These are phyloP conservation scores for Tachina lurida DNA, from an alignment of 2,888 invertebrate species.

Conservation along the genomic window DNA sequence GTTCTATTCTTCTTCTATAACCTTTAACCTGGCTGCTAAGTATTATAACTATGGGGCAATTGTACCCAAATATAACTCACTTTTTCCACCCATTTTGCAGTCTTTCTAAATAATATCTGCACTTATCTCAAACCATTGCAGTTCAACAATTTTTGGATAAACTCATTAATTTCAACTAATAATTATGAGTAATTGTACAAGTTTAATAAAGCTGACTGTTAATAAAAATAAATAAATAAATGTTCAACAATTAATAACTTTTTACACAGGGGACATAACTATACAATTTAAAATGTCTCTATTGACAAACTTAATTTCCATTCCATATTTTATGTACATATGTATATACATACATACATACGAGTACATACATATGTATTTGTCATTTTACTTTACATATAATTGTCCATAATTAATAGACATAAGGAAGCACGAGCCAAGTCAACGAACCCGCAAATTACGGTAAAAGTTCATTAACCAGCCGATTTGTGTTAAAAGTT, in stretches of 20 bases:
- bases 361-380: not conserved
- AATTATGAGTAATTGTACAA: too few species aligned
- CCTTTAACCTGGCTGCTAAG: too few species aligned
- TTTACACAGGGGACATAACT: not conserved
- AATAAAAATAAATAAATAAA: not conserved
- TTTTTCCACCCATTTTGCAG: too few species aligned
- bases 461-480: slow-evolving; percentile 34
- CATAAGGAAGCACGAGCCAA: not conserved
- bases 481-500: not conserved
- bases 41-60: too few species aligned
- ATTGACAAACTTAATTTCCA: slow-evolving; percentile 28
- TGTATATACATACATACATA: too few species aligned
- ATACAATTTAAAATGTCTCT: slow-evolving; percentile 15
- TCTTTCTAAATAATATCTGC: too few species aligned
- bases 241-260: slow-evolving; percentile 20
- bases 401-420: slow-evolving; percentile 25
- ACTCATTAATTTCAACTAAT: too few species aligned
- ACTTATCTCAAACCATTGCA: too few species aligned
- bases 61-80: too few species aligned
- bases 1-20: too few species aligned
- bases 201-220: too few species aligned
- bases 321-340: not conserved
- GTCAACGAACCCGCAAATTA: not conserved
- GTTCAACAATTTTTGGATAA: too few species aligned
- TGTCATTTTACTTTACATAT: not conserved